Evolutionary conservation across 2,797 vertebrate genomes (phyloP), one percentile per base, ranked within the genome.

Genomic region (Lagocephalus sceleratus): DNA sequence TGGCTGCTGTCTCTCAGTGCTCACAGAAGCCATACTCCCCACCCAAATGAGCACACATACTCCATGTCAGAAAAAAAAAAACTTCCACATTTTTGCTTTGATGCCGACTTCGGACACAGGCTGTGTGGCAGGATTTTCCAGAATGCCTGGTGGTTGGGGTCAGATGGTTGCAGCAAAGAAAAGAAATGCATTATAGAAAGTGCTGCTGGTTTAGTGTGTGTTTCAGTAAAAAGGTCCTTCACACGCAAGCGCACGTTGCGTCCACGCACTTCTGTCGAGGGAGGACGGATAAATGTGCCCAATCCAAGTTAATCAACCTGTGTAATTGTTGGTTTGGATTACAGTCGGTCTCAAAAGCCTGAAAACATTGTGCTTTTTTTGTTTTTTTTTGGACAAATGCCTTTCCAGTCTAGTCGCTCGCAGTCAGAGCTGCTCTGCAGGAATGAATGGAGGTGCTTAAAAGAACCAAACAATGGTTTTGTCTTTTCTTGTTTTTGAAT

Each of bases 1-100:
- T 84, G 73, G 47, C 66, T 65, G 51, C 66, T 64, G 66, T 65
- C 60, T 67, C 68, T 68, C 50, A 60, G 82, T 82, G 74, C 70
- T 78, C 66, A 63, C 72, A 55, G 81, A 86, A 84, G 79, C 73
- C 64, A 63, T 53, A 68, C 65, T 72, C 77, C 76, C 77, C 80
- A 77, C 79, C 82, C 71, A 53, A 52, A 54, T 68, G 63, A 65
- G 23, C 32, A 56, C 63, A 53, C 44, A 48, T 47, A 53, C 60
- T 57, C 66, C 63, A 75, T 67, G 66, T 40, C 39, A 40, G 39
- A 43, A 59, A 19, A 19, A 10, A 42, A 19, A 66, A 80, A 68
- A 61, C 57, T 59, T 23, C 68, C 63, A 47, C 55, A 59, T 29
- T 71, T 81, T 58, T 52, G 48, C 78, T 85, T 78, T 84, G 55